Conservation (phyloP, 2,797 vertebrate genomes). For the Pseudochaenichthys georgianus region DNA sequence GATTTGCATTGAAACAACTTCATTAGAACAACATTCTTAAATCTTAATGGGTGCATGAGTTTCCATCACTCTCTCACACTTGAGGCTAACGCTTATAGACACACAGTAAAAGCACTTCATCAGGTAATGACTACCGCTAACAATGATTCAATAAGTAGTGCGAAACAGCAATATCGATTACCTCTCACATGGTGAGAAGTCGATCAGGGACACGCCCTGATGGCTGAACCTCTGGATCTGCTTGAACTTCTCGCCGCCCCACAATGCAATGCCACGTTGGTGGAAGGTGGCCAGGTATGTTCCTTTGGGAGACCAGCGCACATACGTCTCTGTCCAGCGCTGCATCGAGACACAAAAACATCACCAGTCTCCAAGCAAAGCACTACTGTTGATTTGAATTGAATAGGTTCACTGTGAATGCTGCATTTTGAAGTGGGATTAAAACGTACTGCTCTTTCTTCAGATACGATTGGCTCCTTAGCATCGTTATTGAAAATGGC, state of each 20-base stretch:
- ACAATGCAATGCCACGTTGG: constrained; percentile 95
- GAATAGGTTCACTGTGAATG: accelerated
- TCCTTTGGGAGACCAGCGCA: constrained; percentile 98
- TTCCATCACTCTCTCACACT: not conserved
- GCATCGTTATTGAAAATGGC: constrained; percentile 96
- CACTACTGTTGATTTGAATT: too few relatives aligned
- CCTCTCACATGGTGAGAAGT: constrained; percentile 99
- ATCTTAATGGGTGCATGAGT: not conserved
- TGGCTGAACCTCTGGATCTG: constrained; percentile 99
- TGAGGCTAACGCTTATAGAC: not conserved
- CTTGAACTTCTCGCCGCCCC: constrained; percentile 99
- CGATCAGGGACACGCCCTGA: constrained; percentile 97
- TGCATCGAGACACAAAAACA: constrained; percentile 62
- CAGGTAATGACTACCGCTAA: not conserved
- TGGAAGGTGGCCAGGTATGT: constrained; percentile 98
- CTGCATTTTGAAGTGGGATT: not conserved
- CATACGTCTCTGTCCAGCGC: constrained; percentile 98
- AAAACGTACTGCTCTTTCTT: constrained; percentile 93
- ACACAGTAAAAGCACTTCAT: not conserved
- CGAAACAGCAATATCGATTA: constrained; percentile 59
- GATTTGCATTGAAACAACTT: not conserved
- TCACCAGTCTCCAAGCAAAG: not conserved
- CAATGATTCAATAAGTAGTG: not conserved
- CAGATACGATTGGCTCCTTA: constrained; percentile 93
- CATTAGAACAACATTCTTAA: not conserved